Evolutionary conservation across 1,140 invertebrate genomes (phyloP).

Genomic region (Drosophila lowei): DNA sequence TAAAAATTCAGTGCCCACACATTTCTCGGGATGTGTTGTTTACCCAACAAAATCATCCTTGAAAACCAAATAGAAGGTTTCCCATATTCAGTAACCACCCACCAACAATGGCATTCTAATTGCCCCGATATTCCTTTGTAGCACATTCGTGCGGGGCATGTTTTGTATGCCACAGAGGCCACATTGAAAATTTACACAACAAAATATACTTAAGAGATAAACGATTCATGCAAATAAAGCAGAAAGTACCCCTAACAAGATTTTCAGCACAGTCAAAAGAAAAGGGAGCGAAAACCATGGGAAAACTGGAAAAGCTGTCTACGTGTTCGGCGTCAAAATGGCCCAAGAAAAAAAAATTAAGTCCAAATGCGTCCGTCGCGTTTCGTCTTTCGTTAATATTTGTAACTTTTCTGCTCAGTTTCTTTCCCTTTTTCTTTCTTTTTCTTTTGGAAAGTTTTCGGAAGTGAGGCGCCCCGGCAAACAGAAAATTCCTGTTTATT

Average conservation of each 20-base stretch:
- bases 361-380: constrained; percentile 61
- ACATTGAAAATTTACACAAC: constrained; percentile 70
- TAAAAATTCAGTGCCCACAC: no score
- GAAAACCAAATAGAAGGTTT: no score
- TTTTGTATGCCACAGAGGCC: constrained; percentile 63
- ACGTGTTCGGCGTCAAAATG: constrained; percentile 78
- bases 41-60: no score
- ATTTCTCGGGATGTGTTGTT: no score
- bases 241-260: constrained; percentile 67
- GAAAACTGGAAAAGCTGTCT: constrained; percentile 44
- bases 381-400: constrained; percentile 69
- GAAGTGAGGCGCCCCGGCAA: constrained; percentile 49
- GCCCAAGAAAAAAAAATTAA: constrained; percentile 63
- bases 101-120: no score
- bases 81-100: no score
- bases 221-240: constrained; percentile 56
- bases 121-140: no score
- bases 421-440: constrained; percentile 43
- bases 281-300: constrained; percentile 10
- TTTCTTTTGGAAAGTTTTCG: constrained; percentile 39
- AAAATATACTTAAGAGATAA: constrained; percentile 59
- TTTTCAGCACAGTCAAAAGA: constrained; percentile 62
- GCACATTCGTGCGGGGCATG: no score
- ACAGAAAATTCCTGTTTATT: constrained; percentile 61
- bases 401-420: constrained; percentile 74